phyloP scores from a whole-genome alignment of 2,113 vertebrate species.

The Clarias magur region DNA sequence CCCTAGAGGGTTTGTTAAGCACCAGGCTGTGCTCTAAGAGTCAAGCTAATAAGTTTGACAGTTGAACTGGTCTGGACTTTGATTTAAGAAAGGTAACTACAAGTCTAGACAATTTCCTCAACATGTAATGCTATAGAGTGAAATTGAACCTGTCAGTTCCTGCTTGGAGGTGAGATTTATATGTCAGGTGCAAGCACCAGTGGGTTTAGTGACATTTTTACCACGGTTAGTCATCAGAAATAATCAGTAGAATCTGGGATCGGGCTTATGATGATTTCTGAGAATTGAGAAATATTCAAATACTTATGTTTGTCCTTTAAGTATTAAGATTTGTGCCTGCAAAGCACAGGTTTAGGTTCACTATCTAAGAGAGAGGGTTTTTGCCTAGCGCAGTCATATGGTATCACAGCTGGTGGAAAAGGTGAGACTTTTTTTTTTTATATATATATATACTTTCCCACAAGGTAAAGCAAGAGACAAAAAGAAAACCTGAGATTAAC shows the following conservation, averaged over 20 bases:
- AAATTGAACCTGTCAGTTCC: slow-evolving; percentile 12
- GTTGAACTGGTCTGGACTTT: slow-evolving; percentile 35
- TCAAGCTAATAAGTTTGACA: slow-evolving; percentile 46
- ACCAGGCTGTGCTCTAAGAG: slow-evolving; percentile 35
- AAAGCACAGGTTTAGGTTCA: neutral
- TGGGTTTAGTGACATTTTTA: slow-evolving; percentile 11
- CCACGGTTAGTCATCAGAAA: neutral
- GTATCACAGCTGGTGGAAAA: slow-evolving; percentile 19
- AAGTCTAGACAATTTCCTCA: slow-evolving; percentile 18
- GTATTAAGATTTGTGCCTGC: neutral
- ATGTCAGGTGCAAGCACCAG: slow-evolving; percentile 5
- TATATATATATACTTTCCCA: neutral
- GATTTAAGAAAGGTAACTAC: slow-evolving; percentile 26
- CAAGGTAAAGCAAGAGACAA: neutral
- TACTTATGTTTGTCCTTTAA: slow-evolving; percentile 25
- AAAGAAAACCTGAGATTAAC: neutral
- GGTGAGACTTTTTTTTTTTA: neutral
- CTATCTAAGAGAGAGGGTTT: neutral
- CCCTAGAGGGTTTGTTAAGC: slow-evolving; percentile 43
- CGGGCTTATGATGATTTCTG: neutral
- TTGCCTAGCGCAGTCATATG: slow-evolving; percentile 19
- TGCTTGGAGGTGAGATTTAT: neutral
- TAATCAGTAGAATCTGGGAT: neutral
- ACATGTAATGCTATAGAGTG: slow-evolving; percentile 15
- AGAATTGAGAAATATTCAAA: slow-evolving; percentile 13